These are phyloP conservation scores for Rhinatrema bivittatum DNA, from an alignment of 2,797 vertebrate species.

Conservation along the genomic window DNA sequence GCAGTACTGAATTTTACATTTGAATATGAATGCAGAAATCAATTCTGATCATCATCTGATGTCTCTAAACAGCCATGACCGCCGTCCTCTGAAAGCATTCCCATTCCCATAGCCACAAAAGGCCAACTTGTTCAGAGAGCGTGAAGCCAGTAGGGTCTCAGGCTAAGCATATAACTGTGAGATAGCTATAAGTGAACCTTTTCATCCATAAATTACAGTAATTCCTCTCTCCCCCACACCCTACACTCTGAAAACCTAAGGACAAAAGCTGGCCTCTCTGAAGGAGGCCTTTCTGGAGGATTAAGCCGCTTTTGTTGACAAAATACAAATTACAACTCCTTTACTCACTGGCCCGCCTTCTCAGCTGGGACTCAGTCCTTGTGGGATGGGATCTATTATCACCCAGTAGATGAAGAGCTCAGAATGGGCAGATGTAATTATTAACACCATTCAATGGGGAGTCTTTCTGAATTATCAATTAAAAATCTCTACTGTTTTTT, in stretches of 20 bases:
- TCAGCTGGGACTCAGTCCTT: slow-evolving; percentile 46
- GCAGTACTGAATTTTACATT: slow-evolving; percentile 28
- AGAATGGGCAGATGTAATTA: slow-evolving; percentile 43
- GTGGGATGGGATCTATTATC: slow-evolving; percentile 37
- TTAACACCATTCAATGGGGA: slow-evolving; percentile 38
- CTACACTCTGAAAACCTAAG: slow-evolving; percentile 37
- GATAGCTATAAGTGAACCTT: slow-evolving; percentile 61
- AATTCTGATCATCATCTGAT: slow-evolving; percentile 49
- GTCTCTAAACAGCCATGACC: slow-evolving; percentile 63
- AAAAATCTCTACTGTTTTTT: slow-evolving; percentile 46
- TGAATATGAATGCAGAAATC: slow-evolving; percentile 31
- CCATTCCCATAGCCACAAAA: neutral
- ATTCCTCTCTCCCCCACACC: slow-evolving; percentile 32
- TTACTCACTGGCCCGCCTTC: slow-evolving; percentile 61
- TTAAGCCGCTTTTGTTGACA: slow-evolving; percentile 87
- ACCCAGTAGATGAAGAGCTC: slow-evolving; percentile 39
- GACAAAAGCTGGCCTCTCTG: slow-evolving; percentile 63
- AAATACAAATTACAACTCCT: slow-evolving; percentile 89
- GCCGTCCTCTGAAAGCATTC: slow-evolving; percentile 12
- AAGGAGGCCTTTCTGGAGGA: slow-evolving; percentile 67
- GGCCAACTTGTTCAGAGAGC: slow-evolving; percentile 46
- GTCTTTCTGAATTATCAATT: slow-evolving; percentile 49
- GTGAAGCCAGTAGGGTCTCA: slow-evolving; percentile 46
- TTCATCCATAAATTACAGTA: slow-evolving; percentile 76
- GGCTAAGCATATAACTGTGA: slow-evolving; percentile 48